Conservation (phyloP, 2,797 vertebrate species). For the Artibeus jamaicensis region DNA sequence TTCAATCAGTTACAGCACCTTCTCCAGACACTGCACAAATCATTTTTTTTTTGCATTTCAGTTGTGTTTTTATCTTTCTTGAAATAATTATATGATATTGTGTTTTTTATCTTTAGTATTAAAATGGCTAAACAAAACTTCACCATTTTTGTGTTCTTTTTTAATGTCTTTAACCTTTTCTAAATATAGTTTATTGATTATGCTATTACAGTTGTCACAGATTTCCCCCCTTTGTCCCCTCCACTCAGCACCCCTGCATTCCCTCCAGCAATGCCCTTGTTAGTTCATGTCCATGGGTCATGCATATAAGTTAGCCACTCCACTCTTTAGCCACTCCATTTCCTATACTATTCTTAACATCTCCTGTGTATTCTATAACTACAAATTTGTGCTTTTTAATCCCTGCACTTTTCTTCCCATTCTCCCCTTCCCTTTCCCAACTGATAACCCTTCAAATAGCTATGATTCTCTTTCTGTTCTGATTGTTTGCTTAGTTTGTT, state of each 20-base stretch:
- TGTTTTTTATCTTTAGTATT: not conserved
- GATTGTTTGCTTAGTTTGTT: not conserved
- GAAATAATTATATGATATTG: not conserved
- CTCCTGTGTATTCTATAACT: not conserved
- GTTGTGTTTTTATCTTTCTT: not conserved
- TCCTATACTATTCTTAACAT: not conserved
- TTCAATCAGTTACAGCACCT: not conserved
- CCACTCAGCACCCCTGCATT: not conserved
- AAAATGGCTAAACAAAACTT: not conserved
- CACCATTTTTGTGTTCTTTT: not conserved
- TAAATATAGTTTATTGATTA: not conserved
- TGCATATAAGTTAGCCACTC: no score
- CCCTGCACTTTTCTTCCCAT: not conserved
- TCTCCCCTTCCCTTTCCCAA: not conserved
- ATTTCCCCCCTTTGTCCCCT: not conserved
- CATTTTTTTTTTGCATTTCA: not conserved
- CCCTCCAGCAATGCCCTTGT: not conserved
- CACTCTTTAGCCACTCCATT: not conserved
- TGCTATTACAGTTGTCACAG: not conserved
- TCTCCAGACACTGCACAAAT: not conserved
- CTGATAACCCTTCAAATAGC: not conserved
- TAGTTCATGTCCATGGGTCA: not conserved
- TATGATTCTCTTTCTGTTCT: not conserved
- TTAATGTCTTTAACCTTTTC: not conserved
- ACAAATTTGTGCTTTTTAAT: not conserved